Conservation (phyloP, 30 jellyfish, hydroid and myxozoan species). For the Morbakka virulenta region DNA sequence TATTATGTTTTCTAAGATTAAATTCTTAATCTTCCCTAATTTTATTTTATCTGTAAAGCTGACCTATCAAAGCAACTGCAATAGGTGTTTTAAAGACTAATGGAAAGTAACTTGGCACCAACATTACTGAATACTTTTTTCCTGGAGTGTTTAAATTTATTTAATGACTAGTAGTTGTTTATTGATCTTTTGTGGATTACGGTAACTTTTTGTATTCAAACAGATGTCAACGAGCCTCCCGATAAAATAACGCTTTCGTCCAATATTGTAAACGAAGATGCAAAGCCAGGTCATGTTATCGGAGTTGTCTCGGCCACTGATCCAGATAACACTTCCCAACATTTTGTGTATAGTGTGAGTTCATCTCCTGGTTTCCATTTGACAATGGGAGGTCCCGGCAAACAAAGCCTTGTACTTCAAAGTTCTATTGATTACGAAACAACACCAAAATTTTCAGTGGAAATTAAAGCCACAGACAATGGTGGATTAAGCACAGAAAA, state of each 20-base stretch:
- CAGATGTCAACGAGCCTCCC: constrained; percentile 67
- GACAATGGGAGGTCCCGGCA: constrained; percentile 39
- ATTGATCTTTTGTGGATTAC: background rate
- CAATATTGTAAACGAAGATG: constrained; percentile 28
- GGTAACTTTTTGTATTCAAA: background rate
- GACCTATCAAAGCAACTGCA: too few species aligned
- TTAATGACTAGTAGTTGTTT: too few species aligned
- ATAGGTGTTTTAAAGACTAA: too few species aligned
- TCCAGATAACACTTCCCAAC: constrained; percentile 26
- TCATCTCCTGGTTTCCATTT: constrained; percentile 49
- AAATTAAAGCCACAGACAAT: constrained; percentile 66
- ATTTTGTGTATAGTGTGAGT: constrained; percentile 13
- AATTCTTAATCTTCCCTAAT: too few species aligned
- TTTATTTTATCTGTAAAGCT: too few species aligned
- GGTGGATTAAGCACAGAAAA: constrained; percentile 63
- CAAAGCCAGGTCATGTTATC: constrained; percentile 33
- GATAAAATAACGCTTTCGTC: constrained; percentile 24
- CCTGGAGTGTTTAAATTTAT: too few species aligned
- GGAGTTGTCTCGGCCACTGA: constrained; percentile 58
- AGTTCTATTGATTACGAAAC: constrained; percentile 69
- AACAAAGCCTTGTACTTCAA: constrained; percentile 5
- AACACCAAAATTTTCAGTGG: background rate
- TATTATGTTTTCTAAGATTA: too few species aligned
- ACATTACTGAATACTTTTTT: too few species aligned
- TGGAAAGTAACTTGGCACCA: too few species aligned